Conservation (phyloP, 92 coral and sea anemone species). For the Nematostella vectensis region DNA sequence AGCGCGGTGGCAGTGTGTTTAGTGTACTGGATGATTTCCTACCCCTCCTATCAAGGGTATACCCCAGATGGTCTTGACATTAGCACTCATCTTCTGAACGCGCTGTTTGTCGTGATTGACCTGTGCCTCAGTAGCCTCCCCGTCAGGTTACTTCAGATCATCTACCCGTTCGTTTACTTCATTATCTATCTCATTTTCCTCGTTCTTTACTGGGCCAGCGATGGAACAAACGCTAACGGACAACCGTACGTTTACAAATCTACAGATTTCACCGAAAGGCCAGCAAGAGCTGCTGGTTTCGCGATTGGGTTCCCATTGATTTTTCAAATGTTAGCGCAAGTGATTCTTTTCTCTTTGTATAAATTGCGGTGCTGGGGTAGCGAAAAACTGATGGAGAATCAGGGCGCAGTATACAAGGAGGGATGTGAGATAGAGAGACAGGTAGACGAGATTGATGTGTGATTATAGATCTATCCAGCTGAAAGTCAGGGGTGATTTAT, state of each 20-base stretch:
- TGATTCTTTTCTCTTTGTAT: constrained; percentile 48
- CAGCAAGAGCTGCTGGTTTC: constrained; percentile 34
- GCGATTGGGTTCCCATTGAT: constrained; percentile 42
- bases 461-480: too few relatives aligned
- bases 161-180: constrained; percentile 62
- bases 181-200: constrained; percentile 42
- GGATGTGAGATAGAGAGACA: not conserved
- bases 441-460: not conserved
- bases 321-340: constrained; percentile 61
- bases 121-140: constrained; percentile 60
- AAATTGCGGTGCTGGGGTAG: constrained; percentile 45
- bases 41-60: constrained; percentile 16
- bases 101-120: constrained; percentile 47
- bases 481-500: not conserved
- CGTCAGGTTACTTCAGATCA: constrained; percentile 53
- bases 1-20: constrained; percentile 41
- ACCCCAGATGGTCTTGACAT: constrained; percentile 46
- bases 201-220: constrained; percentile 73
- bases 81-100: constrained; percentile 46
- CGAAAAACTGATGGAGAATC: constrained; percentile 4
- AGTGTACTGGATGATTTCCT: constrained; percentile 22
- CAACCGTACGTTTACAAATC: constrained; percentile 47
- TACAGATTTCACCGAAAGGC: constrained; percentile 51
- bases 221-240: constrained; percentile 33
- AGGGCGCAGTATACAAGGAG: not conserved